These are phyloP conservation scores for Rosalia funebris DNA, from an alignment of 2,888 invertebrate genomes.

Conservation along the genomic window DNA sequence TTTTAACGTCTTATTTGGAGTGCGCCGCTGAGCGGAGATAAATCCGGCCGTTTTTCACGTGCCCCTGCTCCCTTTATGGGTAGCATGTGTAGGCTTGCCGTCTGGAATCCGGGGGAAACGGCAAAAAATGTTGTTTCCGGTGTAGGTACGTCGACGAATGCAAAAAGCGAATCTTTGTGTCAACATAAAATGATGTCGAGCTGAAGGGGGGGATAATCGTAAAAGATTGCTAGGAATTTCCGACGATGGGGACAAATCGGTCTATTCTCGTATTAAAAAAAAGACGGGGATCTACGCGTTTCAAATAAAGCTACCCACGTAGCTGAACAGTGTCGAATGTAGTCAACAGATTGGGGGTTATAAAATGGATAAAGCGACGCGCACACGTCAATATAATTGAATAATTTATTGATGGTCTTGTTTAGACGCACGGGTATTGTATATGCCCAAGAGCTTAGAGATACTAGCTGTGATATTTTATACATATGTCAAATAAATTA, in stretches of 20 bases:
- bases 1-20: too few relatives aligned
- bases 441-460: too few relatives aligned
- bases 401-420: too few relatives aligned
- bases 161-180: constrained; percentile 15
- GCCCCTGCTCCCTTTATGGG: constrained; percentile 7
- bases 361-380: too few relatives aligned
- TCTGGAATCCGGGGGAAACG: constrained; percentile 12
- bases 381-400: too few relatives aligned
- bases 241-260: neutral
- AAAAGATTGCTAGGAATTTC: neutral
- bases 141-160: constrained; percentile 14
- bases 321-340: too few relatives aligned
- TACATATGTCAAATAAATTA: too few relatives aligned
- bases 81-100: constrained; percentile 19
- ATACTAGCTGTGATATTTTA: too few relatives aligned
- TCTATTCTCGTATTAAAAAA: neutral
- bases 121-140: constrained; percentile 18
- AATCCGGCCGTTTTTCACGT: constrained; percentile 12
- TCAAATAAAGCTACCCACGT: too few relatives aligned
- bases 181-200: constrained; percentile 13
- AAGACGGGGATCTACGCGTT: neutral
- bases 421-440: too few relatives aligned
- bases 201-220: constrained; percentile 3
- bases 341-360: too few relatives aligned
- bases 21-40: too few relatives aligned